Conservation (phyloP, 2,113 vertebrate genomes). For the Pomatorhinus ruficollis region DNA sequence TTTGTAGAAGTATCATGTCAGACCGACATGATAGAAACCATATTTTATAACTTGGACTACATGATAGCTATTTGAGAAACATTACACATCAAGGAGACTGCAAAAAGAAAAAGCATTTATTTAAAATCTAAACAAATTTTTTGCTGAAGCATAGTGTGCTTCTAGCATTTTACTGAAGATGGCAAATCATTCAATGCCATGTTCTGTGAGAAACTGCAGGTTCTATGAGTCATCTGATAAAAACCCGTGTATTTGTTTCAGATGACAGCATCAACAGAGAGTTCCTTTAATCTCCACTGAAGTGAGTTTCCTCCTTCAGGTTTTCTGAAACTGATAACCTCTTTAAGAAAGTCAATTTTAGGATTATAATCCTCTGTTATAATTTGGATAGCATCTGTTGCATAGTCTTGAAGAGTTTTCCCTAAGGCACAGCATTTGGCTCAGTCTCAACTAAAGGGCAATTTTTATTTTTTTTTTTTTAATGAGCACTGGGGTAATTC, state of each 20-base stretch:
- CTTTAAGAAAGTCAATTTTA: background rate
- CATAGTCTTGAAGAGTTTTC: background rate
- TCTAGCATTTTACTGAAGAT: background rate
- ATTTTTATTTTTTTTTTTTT: background rate
- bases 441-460: background rate
- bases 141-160: background rate
- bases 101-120: background rate
- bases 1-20: background rate
- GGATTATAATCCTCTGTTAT: background rate
- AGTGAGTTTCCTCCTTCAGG: background rate
- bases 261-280: background rate
- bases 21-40: accelerated
- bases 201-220: background rate
- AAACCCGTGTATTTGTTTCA: background rate
- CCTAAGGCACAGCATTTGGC: background rate
- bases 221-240: background rate
- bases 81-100: background rate
- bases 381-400: background rate
- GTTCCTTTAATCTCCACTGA: background rate
- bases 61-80: background rate
- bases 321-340: background rate
- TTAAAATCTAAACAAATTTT: background rate
- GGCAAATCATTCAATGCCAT: background rate
- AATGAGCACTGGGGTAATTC: background rate
- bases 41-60: background rate